Base-by-base conservation (phyloP, 35 echinoderm and acorn worm species). In the Strongylocentrotus purpuratus region DNA sequence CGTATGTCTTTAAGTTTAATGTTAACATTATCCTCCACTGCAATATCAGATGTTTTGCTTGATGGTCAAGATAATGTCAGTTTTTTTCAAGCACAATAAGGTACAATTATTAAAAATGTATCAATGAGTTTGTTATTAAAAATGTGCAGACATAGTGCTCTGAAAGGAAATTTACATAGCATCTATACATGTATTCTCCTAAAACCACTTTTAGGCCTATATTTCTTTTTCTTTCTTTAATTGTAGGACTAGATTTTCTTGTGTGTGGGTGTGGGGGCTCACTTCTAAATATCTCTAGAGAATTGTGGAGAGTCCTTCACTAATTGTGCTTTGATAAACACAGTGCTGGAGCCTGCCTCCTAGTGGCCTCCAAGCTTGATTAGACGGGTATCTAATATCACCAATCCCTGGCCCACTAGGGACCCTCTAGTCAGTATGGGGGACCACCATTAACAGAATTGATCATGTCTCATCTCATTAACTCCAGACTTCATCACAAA, bases 291-390 rank as follows among this genome's bases (percentile, higher is more conserved):
- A n/a, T 78, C 65, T 78, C 65, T 7, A 4, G 65, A n/a, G 65
- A 78, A n/a, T 78, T 78, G 65, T 78, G 15, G 20, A 28, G 0
- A 78, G 65, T 78, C 87, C 33, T 47, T 93, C 46, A 46, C 91
- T 93, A 93, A 93, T 93, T 93, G 91, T 17, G 91, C 91, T 93
- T 93, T 93, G 32, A 93, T 93, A 93, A 93, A 93, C 91, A 93
- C 91, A 33, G 46, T 31, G 46, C 46, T 33, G 5, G 4, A 46
- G 45, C 48, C 48, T 31, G 22, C 91, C 48, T 58, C 28, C 22
- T 13, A 31, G 5, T 52, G 91, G 46, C 91, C 46, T 93, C 91
- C 32, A 41, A 89, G 87, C 87, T 89, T 93, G 91, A 93, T 93
- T 93, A 93, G 87, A 14, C 7, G 48, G 46, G 91, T 93, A 93